phyloP scores from a whole-genome alignment of 2,888 invertebrate genomes.

The Hipparchia semele region DNA sequence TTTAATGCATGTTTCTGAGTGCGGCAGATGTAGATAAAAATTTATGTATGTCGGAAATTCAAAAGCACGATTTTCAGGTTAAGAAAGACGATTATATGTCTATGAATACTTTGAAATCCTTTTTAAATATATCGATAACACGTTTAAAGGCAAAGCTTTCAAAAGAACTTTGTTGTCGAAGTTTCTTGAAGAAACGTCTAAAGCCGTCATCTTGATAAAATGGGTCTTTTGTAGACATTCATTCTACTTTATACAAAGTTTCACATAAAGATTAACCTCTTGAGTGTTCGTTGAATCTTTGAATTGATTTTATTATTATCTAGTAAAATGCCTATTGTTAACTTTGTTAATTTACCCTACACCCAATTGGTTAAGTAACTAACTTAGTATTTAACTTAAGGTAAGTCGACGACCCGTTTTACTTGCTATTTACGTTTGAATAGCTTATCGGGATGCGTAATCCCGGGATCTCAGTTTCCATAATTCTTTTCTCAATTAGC shows the following conservation, averaged over 20 bases:
- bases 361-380: background rate
- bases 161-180: constrained; percentile 6
- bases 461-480: no score
- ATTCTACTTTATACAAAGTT: constrained; percentile 16
- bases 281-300: constrained; percentile 4
- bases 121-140: constrained; percentile 3
- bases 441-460: no score
- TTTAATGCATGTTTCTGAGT: no score
- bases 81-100: background rate
- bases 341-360: background rate
- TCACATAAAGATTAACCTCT: constrained; percentile 16
- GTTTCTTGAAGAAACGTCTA: constrained; percentile 5
- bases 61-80: no score
- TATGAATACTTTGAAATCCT: background rate
- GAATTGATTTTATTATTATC: background rate
- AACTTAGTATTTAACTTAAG: no score
- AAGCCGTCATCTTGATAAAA: constrained; percentile 2
- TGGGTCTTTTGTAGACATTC: constrained; percentile 18
- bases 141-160: constrained; percentile 13
- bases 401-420: no score
- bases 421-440: no score
- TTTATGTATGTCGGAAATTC: no score
- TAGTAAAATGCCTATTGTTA: background rate
- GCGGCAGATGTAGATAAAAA: no score
- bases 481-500: no score